Base-by-base conservation (phyloP, 2,888 invertebrate species). In the Scaptomyza tumidula region DNA sequence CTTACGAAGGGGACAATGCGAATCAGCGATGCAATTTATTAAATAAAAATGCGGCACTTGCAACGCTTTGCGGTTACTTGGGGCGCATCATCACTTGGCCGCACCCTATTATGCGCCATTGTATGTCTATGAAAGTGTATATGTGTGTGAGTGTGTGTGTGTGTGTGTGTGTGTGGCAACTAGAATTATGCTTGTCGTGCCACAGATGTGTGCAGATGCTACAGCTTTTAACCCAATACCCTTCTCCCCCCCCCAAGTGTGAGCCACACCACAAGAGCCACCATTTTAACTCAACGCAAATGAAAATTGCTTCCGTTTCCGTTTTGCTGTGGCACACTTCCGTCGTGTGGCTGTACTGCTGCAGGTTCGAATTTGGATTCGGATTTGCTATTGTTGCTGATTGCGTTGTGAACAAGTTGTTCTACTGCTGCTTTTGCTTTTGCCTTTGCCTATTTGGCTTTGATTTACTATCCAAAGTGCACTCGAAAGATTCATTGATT, bases 281-380 rank as follows among this genome's bases (percentile, higher is more conserved):
- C 75, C 76, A 78, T 80, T 80, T 70, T 66, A 84, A 75, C 75
- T 85, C 71, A 73, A 78, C 86, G 77, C 80, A 88, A 78, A 88
- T 82, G 89, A 85, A 88, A 88, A 88, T 88, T 88, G 81, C 83
- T 89, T 89, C 88, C 88, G 88, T 61, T 88, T 89, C 80, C 80
- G 83, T 69, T 78, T 71, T 75, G 74, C 62, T 75, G 74, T 60
- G 65, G 52, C 68, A 72, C 63, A 70, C 71, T 80, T 82, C 87
- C 87, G 85, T 73, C 73, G 86, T 60, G 63, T 39, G 66, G 50
- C 50, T 70, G 59, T 57, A 69, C 58, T 64, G 16, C 5, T 29
- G 33, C 37, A 55, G 44, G 45, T 60, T 60, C 67, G 70, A 66
- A 78, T 71, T 71, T 57, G 65, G 62, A 66, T 80, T 73, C 55